A percentile compares a stretch with the other conserved stretches of the same genome.
These are phyloP conservation scores for Bombus confusus DNA, from an alignment of 1,140 invertebrate genomes.

Conservation along the genomic window DNA sequence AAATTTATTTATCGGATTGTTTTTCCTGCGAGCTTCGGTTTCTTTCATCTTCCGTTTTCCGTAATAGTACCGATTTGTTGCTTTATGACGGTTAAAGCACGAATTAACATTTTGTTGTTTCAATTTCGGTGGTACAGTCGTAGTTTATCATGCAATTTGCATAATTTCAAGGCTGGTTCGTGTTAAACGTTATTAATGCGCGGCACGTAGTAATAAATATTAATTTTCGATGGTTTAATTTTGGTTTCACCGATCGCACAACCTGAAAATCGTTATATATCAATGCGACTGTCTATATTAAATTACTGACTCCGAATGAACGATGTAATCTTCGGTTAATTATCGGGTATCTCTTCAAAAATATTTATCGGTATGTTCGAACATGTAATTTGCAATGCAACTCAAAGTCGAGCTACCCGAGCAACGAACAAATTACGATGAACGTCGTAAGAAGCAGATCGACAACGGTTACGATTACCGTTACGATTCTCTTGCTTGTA, in stretches of 20 bases:
- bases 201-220: neutral
- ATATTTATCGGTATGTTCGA: neutral
- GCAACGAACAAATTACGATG: neutral
- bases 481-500: neutral
- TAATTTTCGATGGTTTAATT: neutral
- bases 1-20: no score
- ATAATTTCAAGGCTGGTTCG: neutral
- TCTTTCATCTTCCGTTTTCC: no score
- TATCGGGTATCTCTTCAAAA: neutral
- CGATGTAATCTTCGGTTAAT: slow-evolving; percentile 5
- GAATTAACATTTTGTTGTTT: neutral
- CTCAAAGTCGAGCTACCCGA: neutral
- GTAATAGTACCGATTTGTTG: neutral
- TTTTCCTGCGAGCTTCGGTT: no score
- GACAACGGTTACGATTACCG: neutral
- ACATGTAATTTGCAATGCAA: neutral
- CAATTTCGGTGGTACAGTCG: neutral
- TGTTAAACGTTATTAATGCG: neutral
- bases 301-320: slow-evolving; percentile 7
- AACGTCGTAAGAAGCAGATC: neutral
- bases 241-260: neutral
- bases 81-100: no score
- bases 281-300: neutral
- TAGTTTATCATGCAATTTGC: neutral
- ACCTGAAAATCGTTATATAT: neutral